A percentile compares a stretch with the other conserved stretches of the same genome.
Conservation (phyloP, 2,797 vertebrate species). For the Myoxocephalus aenaeus region DNA sequence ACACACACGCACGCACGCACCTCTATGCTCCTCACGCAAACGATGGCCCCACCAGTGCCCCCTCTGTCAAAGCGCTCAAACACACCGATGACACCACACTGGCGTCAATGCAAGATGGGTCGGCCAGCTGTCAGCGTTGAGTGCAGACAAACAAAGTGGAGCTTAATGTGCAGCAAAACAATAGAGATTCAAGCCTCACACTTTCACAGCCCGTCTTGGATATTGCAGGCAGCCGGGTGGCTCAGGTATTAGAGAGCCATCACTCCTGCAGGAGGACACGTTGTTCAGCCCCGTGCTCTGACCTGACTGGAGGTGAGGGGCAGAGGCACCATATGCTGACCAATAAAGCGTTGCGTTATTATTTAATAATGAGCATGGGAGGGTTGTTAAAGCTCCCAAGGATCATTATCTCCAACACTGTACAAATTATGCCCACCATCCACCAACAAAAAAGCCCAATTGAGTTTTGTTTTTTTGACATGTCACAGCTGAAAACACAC, state of each 20-base stretch:
- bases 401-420: conserved; percentile 31
- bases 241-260: conserved; percentile 58
- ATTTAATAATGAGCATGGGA: conserved; percentile 35
- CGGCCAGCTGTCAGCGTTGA: conserved; percentile 41
- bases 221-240: conserved; percentile 32
- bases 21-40: conserved; percentile 19
- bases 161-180: conserved; percentile 58
- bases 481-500: conserved; percentile 7
- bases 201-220: conserved; percentile 43
- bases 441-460: conserved; percentile 2
- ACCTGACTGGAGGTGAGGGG: conserved; percentile 27
- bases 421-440: conserved; percentile 12
- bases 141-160: conserved; percentile 65
- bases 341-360: conserved; percentile 44
- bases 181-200: conserved; percentile 51
- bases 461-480: neutral
- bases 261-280: conserved; percentile 33
- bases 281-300: conserved; percentile 27
- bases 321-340: conserved; percentile 19
- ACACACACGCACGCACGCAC: neutral
- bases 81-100: conserved; percentile 37
- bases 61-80: conserved; percentile 41
- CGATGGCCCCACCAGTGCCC: conserved; percentile 19
- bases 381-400: conserved; percentile 7
- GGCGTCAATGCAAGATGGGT: conserved; percentile 28